Conservation (phyloP, 2,888 invertebrate genomes). For the Ommatoiulus sabulosus region DNA sequence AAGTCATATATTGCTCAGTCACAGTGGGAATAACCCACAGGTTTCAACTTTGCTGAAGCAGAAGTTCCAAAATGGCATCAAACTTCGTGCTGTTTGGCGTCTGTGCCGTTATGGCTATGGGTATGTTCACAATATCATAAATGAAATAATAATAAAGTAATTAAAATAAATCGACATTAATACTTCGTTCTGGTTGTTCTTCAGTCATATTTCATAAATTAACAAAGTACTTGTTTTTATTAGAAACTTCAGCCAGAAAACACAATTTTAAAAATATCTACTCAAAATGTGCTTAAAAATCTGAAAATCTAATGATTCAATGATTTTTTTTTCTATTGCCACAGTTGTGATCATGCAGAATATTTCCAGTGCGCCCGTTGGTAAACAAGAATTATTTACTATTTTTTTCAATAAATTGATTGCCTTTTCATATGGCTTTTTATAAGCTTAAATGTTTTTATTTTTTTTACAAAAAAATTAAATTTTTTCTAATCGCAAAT, state of each 20-base stretch:
- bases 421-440: too few species aligned
- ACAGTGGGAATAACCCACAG: too few species aligned
- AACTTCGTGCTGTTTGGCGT: conserved; percentile 11
- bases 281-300: background rate
- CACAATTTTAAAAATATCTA: too few species aligned
- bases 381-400: background rate
- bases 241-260: too few species aligned
- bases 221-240: too few species aligned
- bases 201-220: too few species aligned
- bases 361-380: background rate
- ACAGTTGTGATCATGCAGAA: conserved; percentile 13
- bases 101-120: background rate
- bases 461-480: too few species aligned
- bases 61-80: background rate
- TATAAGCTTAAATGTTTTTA: too few species aligned
- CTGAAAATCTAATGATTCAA: background rate
- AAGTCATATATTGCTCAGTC: too few species aligned
- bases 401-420: background rate
- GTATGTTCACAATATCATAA: background rate
- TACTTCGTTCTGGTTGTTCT: too few species aligned
- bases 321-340: background rate
- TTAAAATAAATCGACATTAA: too few species aligned
- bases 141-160: background rate
- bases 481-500: too few species aligned
- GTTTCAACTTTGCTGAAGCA: background rate